phyloP scores from a whole-genome alignment of 2,113 vertebrate species.

The Vidua macroura region DNA sequence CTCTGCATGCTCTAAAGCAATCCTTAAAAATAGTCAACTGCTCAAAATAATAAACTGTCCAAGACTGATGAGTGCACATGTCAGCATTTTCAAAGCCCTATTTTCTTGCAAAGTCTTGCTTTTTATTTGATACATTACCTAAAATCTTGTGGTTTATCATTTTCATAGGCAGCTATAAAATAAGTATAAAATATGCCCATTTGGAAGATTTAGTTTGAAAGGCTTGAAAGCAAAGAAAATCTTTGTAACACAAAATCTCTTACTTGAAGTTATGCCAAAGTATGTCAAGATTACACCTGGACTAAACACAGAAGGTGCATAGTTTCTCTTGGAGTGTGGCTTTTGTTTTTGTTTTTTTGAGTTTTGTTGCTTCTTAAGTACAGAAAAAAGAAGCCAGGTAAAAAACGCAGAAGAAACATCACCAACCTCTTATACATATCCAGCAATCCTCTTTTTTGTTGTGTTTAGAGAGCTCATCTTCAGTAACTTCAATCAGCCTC shows the following conservation, averaged over 20 bases:
- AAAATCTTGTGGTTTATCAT: background rate
- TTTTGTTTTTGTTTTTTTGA: background rate
- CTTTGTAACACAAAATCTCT: background rate
- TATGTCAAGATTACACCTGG: background rate
- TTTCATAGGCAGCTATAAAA: background rate
- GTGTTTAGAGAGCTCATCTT: conserved; percentile 90
- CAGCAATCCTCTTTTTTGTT: conserved; percentile 90
- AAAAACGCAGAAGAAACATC: background rate
- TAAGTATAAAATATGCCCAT: background rate
- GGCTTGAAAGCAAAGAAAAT: background rate
- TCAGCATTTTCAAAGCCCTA: background rate
- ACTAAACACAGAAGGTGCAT: accelerated
- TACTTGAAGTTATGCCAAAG: background rate
- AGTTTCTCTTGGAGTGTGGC: background rate
- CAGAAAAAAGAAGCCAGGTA: background rate
- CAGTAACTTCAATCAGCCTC: conserved; percentile 86
- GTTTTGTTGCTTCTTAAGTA: background rate
- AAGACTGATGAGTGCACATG: background rate
- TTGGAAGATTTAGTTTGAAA: background rate
- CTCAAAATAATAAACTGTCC: background rate
- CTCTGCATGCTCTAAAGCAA: background rate
- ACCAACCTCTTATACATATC: conserved; percentile 94
- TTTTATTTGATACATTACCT: background rate
- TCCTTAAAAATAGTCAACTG: background rate
- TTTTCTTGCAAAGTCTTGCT: background rate